phyloP scores from a whole-genome alignment of 2,888 invertebrate species.

The Drosophila neonasuta region DNA sequence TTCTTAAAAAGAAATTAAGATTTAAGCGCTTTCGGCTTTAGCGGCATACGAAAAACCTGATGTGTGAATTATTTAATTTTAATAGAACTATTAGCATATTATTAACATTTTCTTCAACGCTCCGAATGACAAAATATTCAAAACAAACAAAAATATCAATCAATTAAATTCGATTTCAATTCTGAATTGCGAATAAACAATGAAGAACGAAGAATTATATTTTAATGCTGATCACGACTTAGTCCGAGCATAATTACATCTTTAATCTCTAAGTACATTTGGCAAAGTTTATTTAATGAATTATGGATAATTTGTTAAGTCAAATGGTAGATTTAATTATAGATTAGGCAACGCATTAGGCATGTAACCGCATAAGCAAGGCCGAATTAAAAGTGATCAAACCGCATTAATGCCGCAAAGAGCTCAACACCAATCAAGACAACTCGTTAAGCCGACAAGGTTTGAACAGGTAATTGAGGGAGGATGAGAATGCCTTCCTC shows the following conservation, averaged over 20 bases:
- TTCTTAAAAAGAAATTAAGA: slow-evolving; percentile 6
- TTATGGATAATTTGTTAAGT: slow-evolving; percentile 11
- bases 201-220: background rate
- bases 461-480: background rate
- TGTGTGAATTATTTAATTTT: slow-evolving; percentile 10
- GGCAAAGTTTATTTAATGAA: slow-evolving; percentile 19
- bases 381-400: slow-evolving; percentile 26
- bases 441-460: slow-evolving; percentile 4
- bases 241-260: slow-evolving; percentile 5
- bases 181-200: slow-evolving; percentile 1
- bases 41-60: slow-evolving; percentile 9
- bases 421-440: slow-evolving; percentile 5
- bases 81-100: slow-evolving; percentile 4
- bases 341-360: slow-evolving; percentile 21
- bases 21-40: background rate
- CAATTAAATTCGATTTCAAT: slow-evolving; percentile 10
- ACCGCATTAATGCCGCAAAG: slow-evolving; percentile 30
- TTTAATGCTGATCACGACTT: slow-evolving; percentile 17
- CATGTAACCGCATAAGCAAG: slow-evolving; percentile 27
- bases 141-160: background rate
- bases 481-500: slow-evolving; percentile 9
- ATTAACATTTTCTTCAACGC: background rate
- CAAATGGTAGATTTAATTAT: slow-evolving; percentile 41
- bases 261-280: slow-evolving; percentile 10
- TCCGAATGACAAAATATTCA: background rate